Evolutionary conservation across 1,140 invertebrate genomes (phyloP).

Genomic region (Drosophila dunni): DNA sequence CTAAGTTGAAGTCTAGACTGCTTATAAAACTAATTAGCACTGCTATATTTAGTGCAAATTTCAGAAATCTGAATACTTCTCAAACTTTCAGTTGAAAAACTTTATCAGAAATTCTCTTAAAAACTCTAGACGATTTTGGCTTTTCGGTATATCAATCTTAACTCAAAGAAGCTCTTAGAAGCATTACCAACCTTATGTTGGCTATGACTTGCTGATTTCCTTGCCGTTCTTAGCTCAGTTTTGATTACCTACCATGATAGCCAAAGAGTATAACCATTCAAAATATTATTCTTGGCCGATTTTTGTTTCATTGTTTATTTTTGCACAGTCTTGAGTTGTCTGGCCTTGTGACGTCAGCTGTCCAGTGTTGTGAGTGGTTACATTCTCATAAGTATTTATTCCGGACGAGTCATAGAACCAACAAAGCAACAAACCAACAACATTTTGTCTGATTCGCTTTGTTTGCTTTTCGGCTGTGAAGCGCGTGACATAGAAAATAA

Average conservation of each 20-base stretch:
- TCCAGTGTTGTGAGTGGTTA: conserved; percentile 26
- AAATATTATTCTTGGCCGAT: conserved; percentile 29
- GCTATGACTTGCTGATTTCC: conserved; percentile 17
- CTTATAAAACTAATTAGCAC: too few species aligned
- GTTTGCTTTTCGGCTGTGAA: conserved; percentile 54
- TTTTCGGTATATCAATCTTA: not conserved
- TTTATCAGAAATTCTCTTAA: too few species aligned
- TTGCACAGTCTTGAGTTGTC: conserved; percentile 10
- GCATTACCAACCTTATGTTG: not conserved
- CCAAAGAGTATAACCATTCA: conserved; percentile 1
- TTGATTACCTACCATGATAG: conserved; percentile 25
- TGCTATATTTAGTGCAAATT: too few species aligned
- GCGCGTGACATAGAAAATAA: conserved; percentile 69
- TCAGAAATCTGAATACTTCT: too few species aligned
- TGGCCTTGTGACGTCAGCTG: conserved; percentile 51
- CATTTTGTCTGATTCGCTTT: conserved; percentile 20
- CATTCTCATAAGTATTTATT: conserved; percentile 15
- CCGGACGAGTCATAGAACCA: conserved; percentile 23
- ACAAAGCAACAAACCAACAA: not conserved
- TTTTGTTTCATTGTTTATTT: conserved; percentile 24
- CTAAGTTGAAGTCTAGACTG: too few species aligned
- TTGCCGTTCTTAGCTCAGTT: conserved; percentile 13
- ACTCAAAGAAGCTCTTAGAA: not conserved
- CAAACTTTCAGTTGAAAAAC: too few species aligned
- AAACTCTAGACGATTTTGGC: too few species aligned